phyloP scores from a whole-genome alignment of 2,113 vertebrate genomes.

The Tapirus terrestris region DNA sequence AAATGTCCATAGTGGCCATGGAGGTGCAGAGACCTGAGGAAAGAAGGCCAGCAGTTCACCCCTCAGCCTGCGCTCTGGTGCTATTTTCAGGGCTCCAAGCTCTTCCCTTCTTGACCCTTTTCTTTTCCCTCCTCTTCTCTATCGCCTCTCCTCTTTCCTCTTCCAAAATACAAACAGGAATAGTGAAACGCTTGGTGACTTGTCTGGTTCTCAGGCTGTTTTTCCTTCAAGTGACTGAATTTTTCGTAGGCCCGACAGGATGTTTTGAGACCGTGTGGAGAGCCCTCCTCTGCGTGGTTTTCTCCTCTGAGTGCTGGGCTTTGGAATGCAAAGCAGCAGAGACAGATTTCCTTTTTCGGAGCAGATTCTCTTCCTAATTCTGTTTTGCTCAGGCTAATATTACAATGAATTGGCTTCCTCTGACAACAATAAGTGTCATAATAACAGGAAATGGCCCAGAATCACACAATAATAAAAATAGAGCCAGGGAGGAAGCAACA shows the following conservation, averaged over 20 bases:
- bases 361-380: conserved; percentile 75
- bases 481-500: conserved; percentile 4
- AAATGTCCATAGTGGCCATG: accelerated
- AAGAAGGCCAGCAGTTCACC: background rate
- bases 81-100: background rate
- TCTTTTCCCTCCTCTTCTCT: background rate
- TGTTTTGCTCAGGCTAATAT: conserved; percentile 76
- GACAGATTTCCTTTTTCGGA: conserved; percentile 65
- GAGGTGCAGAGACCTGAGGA: background rate
- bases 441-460: conserved; percentile 77
- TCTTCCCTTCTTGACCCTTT: too few relatives aligned
- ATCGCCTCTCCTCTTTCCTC: background rate
- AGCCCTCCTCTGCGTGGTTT: background rate
- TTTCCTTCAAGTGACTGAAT: background rate
- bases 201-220: background rate
- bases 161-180: background rate
- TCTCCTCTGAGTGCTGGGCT: conserved; percentile 46
- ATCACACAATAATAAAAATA: conserved; percentile 74
- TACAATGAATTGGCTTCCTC: conserved; percentile 75
- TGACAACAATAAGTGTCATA: conserved; percentile 74
- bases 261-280: background rate
- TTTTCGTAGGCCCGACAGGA: background rate
- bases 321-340: conserved; percentile 48
- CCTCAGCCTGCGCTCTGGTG: accelerated
- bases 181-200: background rate